Percentiles rank a stretch among this genome's conserved stretches.
Evolutionary conservation across 2,888 invertebrate species (phyloP).

Genomic region (Tridacna gigas): DNA sequence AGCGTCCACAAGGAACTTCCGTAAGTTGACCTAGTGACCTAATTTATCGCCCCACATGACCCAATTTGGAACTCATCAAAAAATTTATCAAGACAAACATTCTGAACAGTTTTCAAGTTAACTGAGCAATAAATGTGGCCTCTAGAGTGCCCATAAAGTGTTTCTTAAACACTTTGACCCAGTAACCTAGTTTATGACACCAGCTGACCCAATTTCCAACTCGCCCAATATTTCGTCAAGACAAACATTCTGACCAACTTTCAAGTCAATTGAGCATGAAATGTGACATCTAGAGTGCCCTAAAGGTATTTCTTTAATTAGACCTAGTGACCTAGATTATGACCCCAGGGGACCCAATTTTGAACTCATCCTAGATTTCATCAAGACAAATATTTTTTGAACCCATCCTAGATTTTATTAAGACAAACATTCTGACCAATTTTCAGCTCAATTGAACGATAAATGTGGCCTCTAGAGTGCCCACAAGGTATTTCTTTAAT

Average conservation of each 20-base stretch:
- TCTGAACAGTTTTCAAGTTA: no score
- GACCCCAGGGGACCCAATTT: background rate
- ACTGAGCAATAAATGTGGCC: no score
- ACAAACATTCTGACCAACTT: background rate
- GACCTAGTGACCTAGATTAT: background rate
- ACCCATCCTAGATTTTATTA: background rate
- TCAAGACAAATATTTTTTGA: no score
- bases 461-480: background rate
- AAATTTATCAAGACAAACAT: no score
- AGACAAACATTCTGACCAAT: background rate
- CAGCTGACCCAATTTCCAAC: background rate
- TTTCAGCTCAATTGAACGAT: background rate
- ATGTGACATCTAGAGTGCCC: background rate
- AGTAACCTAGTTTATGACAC: no score
- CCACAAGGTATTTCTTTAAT: background rate
- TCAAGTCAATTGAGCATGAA: background rate
- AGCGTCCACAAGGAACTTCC: no score
- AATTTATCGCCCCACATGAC: no score
- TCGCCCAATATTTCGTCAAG: background rate
- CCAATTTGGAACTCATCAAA: no score
- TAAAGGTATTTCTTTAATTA: background rate
- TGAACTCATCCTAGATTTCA: no score
- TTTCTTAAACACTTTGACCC: no score
- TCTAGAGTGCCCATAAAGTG: no score
- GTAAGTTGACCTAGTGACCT: no score